Base-by-base conservation (phyloP, 2,888 invertebrate genomes). In the Capitulum mitella region DNA sequence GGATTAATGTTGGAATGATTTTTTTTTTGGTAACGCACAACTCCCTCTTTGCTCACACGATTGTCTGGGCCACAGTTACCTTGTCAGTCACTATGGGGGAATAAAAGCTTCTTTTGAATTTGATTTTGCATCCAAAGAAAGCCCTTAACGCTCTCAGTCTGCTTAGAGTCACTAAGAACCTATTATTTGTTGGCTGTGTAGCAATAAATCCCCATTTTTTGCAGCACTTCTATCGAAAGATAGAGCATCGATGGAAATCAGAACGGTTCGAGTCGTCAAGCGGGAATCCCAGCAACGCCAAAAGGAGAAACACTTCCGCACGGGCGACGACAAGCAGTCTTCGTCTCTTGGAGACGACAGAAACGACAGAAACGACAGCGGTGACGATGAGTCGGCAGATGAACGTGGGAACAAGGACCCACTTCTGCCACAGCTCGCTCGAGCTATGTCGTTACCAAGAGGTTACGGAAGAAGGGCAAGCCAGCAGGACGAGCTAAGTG, bases 211-310 rank as follows among this genome's bases (percentile, higher is more conserved):
- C 86, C 82, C 88, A 8, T 8, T 51, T 3, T 51, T 22, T 22
- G 16, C 85, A 91, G 91, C 89, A 80, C 90, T 91, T 83, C 88
- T 92, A 78, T 91, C 88, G 1, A 91, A 92, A 79, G 95, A 95
- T 84, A 94, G 94, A 81, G 8, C 19, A 14, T 86, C 87, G 90
- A 92, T 82, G 85, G 95, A 95, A 86, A 93, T 94, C 80, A 94
- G 95, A 88, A 96, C 96, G 0, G 96, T 97, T 32, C 89, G 96
- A 80, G 95, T 95, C 83, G 95, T 97, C 0, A 97, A 97, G 86
- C 88, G 95, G n/a, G 95, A 95, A 85, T 93, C 94, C 40, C 95
- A 95, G 85, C 89, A 94, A 78, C 88, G 95, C 0, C 93, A 93
- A 37, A 82, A 83, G 77, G 81, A 79, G 8, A 81, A 82, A 64